Base-by-base conservation (phyloP, 35 echinoderm and acorn worm genomes). In the Ptychodera flava region DNA sequence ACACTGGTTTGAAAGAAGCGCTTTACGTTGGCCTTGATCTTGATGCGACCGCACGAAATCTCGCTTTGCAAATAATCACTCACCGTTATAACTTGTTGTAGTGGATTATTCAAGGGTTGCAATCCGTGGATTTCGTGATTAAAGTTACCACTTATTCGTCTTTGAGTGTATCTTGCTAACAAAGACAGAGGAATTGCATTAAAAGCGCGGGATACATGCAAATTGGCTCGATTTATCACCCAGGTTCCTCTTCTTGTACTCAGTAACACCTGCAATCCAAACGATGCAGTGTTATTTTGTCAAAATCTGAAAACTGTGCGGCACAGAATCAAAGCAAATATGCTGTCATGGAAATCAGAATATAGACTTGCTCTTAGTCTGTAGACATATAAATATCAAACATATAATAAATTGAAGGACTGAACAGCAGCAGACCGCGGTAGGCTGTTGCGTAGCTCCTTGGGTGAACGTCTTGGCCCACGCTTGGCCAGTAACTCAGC, bases 41-140 rank as follows among this genome's bases (percentile, higher is more conserved):
- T 89, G 1, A 97, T 81, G n/a, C 78, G 38, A 31, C 95, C 95
- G 77, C 83, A 90, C 1, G 85, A 35, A 35, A 97, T 93, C 1
- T 87, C 86, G 80, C 91, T 93, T 28, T 88, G 85, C 1, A 97
- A 81, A 33, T 90, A 85, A 77, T 97, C 94, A 35, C 90, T 93
- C 27, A 97, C 94, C n/a, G 91, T 88, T 0, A 87, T 88, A 64
- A 93, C 91, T 0, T 86, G 86, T 1, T 35, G 29, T 0, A 91
- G 10, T n/a, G 78, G 78, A 37, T 31, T 16, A 36, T 93, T 88
- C 2, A 81, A 35, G 64, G 94, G 94, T 86, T 92, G 76, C 30
- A 97, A 35, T 0, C 91, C 94, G 64, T 94, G 86, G 16, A 81
- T 83, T 78, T 91, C 64, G 36, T 91, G 91, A 90, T 92, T 77